Evolutionary conservation across 2,888 invertebrate genomes (phyloP).

Genomic region (Meliscaeva auricollis): DNA sequence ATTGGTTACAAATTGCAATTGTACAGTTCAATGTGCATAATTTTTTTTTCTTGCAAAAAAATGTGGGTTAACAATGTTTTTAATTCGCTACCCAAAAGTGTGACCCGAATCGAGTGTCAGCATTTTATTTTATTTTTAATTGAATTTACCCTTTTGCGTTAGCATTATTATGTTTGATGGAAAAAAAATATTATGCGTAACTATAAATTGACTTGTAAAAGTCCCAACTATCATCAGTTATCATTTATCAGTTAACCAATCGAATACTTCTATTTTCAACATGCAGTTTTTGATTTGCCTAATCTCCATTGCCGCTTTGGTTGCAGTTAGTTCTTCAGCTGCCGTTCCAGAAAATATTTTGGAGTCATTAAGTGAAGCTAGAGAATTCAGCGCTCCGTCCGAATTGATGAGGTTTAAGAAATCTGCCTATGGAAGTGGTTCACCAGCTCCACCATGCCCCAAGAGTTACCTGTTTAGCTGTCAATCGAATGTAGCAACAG

Average conservation of each 20-base stretch:
- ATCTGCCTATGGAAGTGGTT: constrained; percentile 66
- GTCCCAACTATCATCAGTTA: constrained; percentile 37
- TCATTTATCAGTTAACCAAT: constrained; percentile 14
- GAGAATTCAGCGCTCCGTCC: constrained; percentile 20
- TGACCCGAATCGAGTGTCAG: neutral
- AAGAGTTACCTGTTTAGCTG: constrained; percentile 81
- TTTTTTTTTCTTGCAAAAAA: neutral
- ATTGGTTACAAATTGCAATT: neutral
- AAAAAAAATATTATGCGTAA: neutral
- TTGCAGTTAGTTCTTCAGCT: constrained; percentile 28
- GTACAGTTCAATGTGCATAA: neutral
- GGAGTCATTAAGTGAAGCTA: constrained; percentile 41
- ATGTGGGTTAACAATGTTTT: too few relatives aligned
- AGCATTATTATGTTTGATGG: neutral
- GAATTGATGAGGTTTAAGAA: constrained; percentile 78
- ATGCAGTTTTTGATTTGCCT: constrained; percentile 47
- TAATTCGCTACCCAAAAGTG: neutral
- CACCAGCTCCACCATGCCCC: constrained; percentile 79
- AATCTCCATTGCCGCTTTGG: constrained; percentile 20
- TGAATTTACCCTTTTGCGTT: neutral
- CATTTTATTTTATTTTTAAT: neutral
- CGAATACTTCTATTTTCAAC: constrained; percentile 17
- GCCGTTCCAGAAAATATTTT: constrained; percentile 33
- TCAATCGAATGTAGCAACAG: constrained; percentile 79
- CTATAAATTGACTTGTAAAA: constrained; percentile 12